A percentile compares a stretch with the other conserved stretches of the same genome.
Evolutionary conservation across 2,797 vertebrate species (phyloP).

Genomic region (Salarias fasciatus): DNA sequence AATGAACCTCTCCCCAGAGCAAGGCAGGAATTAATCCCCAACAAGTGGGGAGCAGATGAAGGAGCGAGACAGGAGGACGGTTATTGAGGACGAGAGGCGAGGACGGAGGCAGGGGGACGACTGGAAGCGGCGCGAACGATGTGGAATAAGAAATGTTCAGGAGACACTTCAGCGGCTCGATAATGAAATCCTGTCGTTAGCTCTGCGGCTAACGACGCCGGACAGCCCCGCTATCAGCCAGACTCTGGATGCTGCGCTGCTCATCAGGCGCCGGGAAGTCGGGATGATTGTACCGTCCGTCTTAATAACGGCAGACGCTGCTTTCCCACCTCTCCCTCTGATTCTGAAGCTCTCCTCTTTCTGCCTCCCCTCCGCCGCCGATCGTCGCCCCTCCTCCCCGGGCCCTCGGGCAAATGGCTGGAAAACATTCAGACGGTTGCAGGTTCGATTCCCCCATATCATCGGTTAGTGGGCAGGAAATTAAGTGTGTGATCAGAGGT

Average conservation of each 20-base stretch:
- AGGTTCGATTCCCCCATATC: too few relatives aligned
- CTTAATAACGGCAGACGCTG: conserved; percentile 49
- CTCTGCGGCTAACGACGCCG: conserved; percentile 34
- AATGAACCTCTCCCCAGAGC: conserved; percentile 46
- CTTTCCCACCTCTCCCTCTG: background rate
- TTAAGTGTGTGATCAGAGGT: too few relatives aligned
- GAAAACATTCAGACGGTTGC: conserved; percentile 81
- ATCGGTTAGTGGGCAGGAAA: too few relatives aligned
- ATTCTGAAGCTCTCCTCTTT: conserved; percentile 7
- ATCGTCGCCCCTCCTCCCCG: background rate
- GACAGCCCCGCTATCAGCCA: conserved; percentile 37
- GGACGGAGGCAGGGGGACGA: conserved; percentile 11
- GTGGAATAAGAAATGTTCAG: conserved; percentile 19
- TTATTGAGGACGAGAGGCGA: background rate
- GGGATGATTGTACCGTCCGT: conserved; percentile 53
- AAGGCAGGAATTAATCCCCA: conserved; percentile 43
- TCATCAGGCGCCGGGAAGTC: conserved; percentile 57
- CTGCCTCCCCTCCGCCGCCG: conserved; percentile 1
- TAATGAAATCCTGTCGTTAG: conserved; percentile 42
- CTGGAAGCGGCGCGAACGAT: conserved; percentile 34
- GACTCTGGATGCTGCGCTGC: conserved; percentile 45
- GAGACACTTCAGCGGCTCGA: conserved; percentile 32
- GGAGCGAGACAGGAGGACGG: conserved; percentile 23
- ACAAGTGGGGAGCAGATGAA: conserved; percentile 4
- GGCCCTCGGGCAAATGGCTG: conserved; percentile 70